Evolutionary conservation across 2,888 invertebrate genomes (phyloP), one percentile per base, ranked within the genome.

Genomic region (Pseudococcus longispinus): DNA sequence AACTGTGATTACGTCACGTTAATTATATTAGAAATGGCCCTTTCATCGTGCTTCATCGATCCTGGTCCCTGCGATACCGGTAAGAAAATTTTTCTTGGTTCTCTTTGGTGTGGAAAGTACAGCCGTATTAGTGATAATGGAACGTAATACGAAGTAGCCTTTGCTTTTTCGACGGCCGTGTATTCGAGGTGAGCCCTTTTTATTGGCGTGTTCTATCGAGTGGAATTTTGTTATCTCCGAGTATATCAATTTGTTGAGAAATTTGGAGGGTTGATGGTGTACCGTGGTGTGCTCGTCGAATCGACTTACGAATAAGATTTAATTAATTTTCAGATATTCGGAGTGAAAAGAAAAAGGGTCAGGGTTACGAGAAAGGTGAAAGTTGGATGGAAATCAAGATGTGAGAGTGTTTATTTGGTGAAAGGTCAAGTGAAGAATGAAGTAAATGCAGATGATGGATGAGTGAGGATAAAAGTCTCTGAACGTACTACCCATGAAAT

Each of bases 31-130:
- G 70, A 70, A 26, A 29, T 70, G 29, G 70, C 8, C 29, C 70
- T 70, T 70, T 70, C 70, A 70, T 70, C 70, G 70, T 70, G 15
- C 70, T 20, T 55, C 55, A 46, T 46, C 51, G 51, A 20, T 60
- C 55, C 6, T 60, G n/a, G n/a, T n/a, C 51, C 3, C 4, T 51
- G 2, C 46, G 18, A 20, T 55, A 29, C 26, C 29, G 70, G 70
- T 70, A 70, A 70, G 70, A 70, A 70, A 70, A 32, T 70, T 70
- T 70, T 70, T 70, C 70, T 70, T 26, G 8, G 37, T 18, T 13
- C 5, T 29, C 70, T 70, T 70, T 70, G 70, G 18, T 29, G 70
- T 70, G n/a, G 29, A 18, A 70, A 60, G 23, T 60, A 23, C 60
- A 9, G 55, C 1, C 11, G 13, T 60, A 2, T 0, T 60, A 60